Evolutionary conservation across 1,140 invertebrate genomes (phyloP).

Genomic region (Ptiloglossa arizonensis): DNA sequence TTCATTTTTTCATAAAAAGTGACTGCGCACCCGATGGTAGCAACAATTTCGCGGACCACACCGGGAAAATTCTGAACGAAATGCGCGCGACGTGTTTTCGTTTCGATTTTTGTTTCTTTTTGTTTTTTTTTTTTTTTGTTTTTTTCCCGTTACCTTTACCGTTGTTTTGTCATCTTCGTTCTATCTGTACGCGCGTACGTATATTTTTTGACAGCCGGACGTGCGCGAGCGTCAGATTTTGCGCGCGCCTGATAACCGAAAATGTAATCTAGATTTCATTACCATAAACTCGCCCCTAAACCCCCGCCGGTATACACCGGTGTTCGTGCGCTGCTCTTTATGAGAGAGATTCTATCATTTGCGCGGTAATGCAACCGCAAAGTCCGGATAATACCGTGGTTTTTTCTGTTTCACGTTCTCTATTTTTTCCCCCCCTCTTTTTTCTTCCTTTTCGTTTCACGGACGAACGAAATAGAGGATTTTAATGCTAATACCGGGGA

Average conservation of each 20-base stretch:
- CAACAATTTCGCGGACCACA: not conserved
- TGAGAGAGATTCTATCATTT: conserved; percentile 50
- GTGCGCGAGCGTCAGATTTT: conserved; percentile 23
- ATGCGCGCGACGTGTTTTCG: conserved; percentile 55
- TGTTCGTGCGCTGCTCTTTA: conserved; percentile 24
- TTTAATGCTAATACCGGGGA: conserved; percentile 28
- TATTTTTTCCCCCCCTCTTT: not conserved
- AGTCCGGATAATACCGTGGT: conserved; percentile 36
- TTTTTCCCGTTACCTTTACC: no score
- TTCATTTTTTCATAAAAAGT: no score
- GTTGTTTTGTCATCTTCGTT: not conserved
- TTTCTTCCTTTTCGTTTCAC: not conserved
- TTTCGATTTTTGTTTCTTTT: conserved; percentile 9
- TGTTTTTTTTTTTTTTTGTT: not conserved
- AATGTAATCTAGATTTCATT: conserved; percentile 65
- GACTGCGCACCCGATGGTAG: no score
- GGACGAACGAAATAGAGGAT: conserved; percentile 35
- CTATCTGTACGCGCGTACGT: not conserved
- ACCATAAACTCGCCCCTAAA: conserved; percentile 45
- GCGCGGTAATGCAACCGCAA: conserved; percentile 41
- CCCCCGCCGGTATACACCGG: not conserved
- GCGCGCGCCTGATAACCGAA: conserved; percentile 45
- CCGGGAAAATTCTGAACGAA: conserved; percentile 62
- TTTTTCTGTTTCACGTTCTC: not conserved
- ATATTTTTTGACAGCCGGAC: conserved; percentile 26